phyloP scores from a whole-genome alignment of 2,113 vertebrate genomes.

The Ovis aries region DNA sequence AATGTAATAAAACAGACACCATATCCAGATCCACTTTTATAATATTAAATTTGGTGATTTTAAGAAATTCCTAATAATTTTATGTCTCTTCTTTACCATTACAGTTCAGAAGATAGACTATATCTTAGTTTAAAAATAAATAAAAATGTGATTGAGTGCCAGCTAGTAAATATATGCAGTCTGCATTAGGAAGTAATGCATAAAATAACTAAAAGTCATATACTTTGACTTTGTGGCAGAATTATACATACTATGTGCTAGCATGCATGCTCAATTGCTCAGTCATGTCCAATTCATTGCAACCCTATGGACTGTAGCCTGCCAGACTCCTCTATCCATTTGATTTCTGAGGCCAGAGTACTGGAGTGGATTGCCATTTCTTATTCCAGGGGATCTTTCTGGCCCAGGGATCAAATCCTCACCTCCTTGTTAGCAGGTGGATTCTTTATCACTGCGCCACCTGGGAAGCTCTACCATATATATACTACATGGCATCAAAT shows the following conservation, averaged over 20 bases:
- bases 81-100: not conserved
- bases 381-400: not conserved
- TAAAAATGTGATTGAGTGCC: not conserved
- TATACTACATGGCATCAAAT: not conserved
- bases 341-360: not conserved
- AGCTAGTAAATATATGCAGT: not conserved
- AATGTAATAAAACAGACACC: constrained; percentile 52
- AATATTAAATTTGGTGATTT: constrained; percentile 14
- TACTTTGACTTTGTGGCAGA: not conserved
- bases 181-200: not conserved
- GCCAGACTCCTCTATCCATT: not conserved
- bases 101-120: not conserved
- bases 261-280: not conserved
- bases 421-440: not conserved
- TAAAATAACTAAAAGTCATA: constrained; percentile 7
- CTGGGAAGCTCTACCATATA: not conserved
- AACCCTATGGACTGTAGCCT: not conserved
- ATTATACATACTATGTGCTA: not conserved
- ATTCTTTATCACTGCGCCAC: not conserved
- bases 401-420: not conserved
- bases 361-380: not conserved
- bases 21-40: not conserved
- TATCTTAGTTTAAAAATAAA: constrained; percentile 1
- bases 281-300: not conserved
- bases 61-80: constrained; percentile 18